Evolutionary conservation across 2,113 vertebrate species (phyloP).

Genomic region (Pampusana beccarii): DNA sequence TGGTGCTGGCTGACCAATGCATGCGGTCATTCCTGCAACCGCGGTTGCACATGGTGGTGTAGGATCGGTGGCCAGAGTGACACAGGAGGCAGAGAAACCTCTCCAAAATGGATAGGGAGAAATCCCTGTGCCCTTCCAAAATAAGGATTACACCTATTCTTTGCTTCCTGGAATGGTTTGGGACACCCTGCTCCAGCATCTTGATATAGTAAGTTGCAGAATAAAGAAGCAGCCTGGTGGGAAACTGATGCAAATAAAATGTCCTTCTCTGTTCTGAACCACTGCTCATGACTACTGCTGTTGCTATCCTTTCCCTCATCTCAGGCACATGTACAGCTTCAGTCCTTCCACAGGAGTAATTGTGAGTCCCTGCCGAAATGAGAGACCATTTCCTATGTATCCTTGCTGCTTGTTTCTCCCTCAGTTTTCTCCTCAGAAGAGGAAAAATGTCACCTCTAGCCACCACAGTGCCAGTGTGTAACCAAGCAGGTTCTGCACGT

Average conservation of each 20-base stretch:
- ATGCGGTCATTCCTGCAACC: neutral
- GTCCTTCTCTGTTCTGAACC: neutral
- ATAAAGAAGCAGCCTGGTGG: neutral
- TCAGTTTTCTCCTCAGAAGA: neutral
- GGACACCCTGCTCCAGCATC: neutral
- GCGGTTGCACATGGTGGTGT: neutral
- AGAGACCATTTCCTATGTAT: neutral
- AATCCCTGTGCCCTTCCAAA: neutral
- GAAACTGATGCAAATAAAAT: neutral
- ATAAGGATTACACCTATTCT: neutral
- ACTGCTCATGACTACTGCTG: accelerated
- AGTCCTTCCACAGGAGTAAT: neutral
- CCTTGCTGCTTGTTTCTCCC: neutral
- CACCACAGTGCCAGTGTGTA: accelerated
- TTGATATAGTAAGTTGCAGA: neutral
- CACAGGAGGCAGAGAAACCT: neutral
- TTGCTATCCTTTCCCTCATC: neutral
- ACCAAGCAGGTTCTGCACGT: accelerated
- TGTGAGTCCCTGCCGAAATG: neutral
- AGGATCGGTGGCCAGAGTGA: neutral
- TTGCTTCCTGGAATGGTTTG: neutral
- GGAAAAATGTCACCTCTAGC: neutral
- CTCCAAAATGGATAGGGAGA: neutral
- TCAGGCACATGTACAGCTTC: neutral
- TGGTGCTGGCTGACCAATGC: neutral